These are phyloP conservation scores for Pseudochromis fuscus DNA, from an alignment of 2,797 vertebrate species.

Conservation along the genomic window DNA sequence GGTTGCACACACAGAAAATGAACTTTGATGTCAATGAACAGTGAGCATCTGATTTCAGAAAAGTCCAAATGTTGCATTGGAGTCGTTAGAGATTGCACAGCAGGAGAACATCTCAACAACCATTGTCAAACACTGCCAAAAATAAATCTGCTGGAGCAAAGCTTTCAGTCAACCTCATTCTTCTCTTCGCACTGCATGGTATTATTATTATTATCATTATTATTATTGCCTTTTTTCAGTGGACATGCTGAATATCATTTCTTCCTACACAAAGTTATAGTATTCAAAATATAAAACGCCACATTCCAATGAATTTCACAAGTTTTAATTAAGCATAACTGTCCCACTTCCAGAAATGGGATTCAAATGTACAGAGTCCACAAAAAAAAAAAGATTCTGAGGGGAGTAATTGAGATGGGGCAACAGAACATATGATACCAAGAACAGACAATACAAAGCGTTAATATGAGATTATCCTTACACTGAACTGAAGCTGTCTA, in stretches of 20 bases:
- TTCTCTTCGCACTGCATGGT: conserved; percentile 52
- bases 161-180: conserved; percentile 51
- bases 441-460: conserved; percentile 73
- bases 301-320: conserved; percentile 81
- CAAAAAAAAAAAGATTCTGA: conserved; percentile 66
- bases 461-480: conserved; percentile 74
- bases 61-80: conserved; percentile 64
- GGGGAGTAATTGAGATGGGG: conserved; percentile 43
- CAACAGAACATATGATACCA: conserved; percentile 70
- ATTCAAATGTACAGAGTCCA: conserved; percentile 64
- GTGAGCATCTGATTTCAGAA: conserved; percentile 65
- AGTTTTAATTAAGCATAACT: conserved; percentile 74
- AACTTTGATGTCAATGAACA: conserved; percentile 70
- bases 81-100: conserved; percentile 52
- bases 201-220: conserved; percentile 67
- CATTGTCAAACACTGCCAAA: conserved; percentile 51
- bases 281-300: conserved; percentile 81
- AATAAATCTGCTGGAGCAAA: conserved; percentile 50
- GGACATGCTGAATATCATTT: conserved; percentile 72
- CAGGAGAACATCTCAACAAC: conserved; percentile 47
- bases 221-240: conserved; percentile 23
- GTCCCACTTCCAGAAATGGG: conserved; percentile 83
- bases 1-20: conserved; percentile 81
- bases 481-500: conserved; percentile 68
- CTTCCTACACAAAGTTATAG: conserved; percentile 67